Evolutionary conservation across 2,113 vertebrate genomes (phyloP).

Genomic region (Prionailurus viverrinus): DNA sequence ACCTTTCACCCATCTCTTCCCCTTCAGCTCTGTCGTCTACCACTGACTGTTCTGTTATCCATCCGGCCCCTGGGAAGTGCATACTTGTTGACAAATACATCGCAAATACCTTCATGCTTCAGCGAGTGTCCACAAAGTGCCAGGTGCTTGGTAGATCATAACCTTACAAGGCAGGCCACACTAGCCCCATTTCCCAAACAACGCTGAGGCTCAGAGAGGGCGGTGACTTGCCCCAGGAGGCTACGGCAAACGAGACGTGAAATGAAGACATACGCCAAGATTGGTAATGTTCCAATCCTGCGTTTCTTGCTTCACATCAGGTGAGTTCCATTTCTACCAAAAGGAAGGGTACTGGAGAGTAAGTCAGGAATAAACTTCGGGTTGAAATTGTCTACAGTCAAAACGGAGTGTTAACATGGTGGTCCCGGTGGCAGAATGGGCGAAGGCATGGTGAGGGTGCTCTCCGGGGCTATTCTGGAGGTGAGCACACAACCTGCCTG

Average conservation of each 20-base stretch:
- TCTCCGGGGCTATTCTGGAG: background rate
- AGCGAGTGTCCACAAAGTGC: background rate
- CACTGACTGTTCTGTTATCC: background rate
- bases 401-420: no score
- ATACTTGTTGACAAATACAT: background rate
- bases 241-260: rapidly evolving
- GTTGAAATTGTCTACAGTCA: background rate
- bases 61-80: background rate
- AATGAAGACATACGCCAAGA: background rate
- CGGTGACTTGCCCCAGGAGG: background rate
- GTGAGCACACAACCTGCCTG: background rate
- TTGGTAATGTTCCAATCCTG: background rate
- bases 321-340: background rate
- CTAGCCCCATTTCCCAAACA: background rate
- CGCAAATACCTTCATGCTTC: rapidly evolving
- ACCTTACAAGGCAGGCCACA: rapidly evolving
- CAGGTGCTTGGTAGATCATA: background rate
- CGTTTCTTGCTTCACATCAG: background rate
- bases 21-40: background rate
- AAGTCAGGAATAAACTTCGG: background rate
- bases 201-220: background rate
- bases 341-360: background rate
- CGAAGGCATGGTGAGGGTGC: rapidly evolving
- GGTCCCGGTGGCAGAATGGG: no score
- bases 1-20: background rate